Evolutionary conservation across 2,888 invertebrate genomes (phyloP).

Genomic region (Hololepta plana): DNA sequence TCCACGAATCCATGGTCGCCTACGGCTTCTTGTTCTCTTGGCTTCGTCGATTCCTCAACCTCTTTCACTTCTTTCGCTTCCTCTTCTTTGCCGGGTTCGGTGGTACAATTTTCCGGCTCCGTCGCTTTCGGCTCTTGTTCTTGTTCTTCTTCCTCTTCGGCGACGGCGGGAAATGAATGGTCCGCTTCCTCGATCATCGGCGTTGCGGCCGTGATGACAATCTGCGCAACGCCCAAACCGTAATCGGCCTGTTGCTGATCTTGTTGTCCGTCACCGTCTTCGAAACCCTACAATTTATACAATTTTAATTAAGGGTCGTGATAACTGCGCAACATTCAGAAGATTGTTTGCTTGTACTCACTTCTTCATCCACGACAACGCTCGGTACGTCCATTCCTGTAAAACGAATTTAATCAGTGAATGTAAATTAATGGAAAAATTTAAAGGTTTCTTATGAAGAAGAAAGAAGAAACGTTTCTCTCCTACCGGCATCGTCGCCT

Average conservation of each 20-base stretch:
- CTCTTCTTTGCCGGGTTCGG: constrained; percentile 11
- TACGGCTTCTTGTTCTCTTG: no score
- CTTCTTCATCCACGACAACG: constrained; percentile 24
- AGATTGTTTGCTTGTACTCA: no score
- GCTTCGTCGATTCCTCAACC: constrained; percentile 2
- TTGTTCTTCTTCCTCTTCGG: constrained; percentile 22
- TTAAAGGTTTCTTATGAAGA: no score
- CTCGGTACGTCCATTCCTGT: constrained; percentile 20
- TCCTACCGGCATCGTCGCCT: constrained; percentile 15
- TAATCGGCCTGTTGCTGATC: constrained; percentile 40
- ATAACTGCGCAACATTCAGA: constrained; percentile 3
- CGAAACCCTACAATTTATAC: constrained; percentile 8
- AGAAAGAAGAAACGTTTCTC: no score
- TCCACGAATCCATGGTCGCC: no score
- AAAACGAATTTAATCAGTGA: no score
- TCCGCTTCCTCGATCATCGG: constrained; percentile 81
- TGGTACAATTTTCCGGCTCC: constrained; percentile 11
- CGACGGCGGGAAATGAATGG: constrained; percentile 52
- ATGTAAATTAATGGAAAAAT: constrained; percentile 12
- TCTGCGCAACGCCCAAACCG: constrained; percentile 71
- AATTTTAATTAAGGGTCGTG: background rate
- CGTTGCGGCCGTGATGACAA: constrained; percentile 85
- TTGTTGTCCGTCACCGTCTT: constrained; percentile 11
- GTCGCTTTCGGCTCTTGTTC: constrained; percentile 12
- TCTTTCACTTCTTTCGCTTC: constrained; percentile 13